Evolutionary conservation across 2,113 vertebrate species (phyloP).

Genomic region (Lophochroa leadbeateri): DNA sequence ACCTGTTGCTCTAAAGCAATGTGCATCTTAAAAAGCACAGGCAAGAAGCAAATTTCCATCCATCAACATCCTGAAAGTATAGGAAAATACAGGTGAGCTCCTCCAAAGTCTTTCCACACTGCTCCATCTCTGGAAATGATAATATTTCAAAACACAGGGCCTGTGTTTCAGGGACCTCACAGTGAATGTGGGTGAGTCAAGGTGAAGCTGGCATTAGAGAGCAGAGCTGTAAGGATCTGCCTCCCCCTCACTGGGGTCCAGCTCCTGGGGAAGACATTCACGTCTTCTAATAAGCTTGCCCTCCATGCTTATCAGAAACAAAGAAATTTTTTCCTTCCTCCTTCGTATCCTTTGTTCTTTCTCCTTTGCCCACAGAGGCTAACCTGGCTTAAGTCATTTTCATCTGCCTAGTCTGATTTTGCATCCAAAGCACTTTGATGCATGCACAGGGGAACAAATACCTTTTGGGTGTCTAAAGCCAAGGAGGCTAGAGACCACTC

Average conservation of each 20-base stretch:
- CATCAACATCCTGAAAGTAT: background rate
- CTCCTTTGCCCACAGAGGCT: background rate
- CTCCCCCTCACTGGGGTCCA: background rate
- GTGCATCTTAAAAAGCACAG: background rate
- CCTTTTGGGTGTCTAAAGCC: background rate
- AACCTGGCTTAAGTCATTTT: background rate
- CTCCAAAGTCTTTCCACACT: background rate
- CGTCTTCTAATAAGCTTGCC: background rate
- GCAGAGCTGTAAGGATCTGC: background rate
- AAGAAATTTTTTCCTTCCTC: background rate
- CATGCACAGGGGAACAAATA: background rate
- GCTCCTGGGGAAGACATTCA: background rate
- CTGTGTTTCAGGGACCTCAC: background rate
- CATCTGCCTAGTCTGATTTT: background rate
- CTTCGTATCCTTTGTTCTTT: no score
- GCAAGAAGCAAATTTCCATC: background rate
- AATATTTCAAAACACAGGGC: no score
- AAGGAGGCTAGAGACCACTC: background rate
- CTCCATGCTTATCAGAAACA: background rate
- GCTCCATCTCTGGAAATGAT: background rate
- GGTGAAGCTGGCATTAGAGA: background rate
- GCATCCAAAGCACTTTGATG: background rate
- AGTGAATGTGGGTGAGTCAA: fast-evolving
- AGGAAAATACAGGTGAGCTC: background rate
- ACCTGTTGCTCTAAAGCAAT: background rate